These are phyloP conservation scores for Gadus macrocephalus DNA, from an alignment of 2,113 vertebrate genomes.

Conservation along the genomic window DNA sequence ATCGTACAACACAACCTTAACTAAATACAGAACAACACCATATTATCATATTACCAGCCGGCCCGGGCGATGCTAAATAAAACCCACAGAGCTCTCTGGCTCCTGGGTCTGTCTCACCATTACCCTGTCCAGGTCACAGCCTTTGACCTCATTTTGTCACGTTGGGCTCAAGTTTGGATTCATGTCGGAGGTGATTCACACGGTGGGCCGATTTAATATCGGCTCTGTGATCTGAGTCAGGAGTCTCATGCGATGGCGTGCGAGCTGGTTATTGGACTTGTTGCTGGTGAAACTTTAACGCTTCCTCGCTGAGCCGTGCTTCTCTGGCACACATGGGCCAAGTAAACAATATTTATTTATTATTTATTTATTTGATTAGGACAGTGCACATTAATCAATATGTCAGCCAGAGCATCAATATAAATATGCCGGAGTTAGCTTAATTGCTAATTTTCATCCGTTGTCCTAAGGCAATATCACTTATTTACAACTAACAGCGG, in stretches of 20 bases:
- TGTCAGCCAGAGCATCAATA: no score
- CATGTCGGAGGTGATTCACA: slow-evolving; percentile 8
- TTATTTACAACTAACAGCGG: no score
- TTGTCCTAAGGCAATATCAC: no score
- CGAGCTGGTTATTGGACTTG: background rate
- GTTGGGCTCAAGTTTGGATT: slow-evolving; percentile 7
- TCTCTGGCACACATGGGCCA: background rate
- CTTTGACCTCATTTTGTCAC: slow-evolving; percentile 27
- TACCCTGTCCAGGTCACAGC: slow-evolving; percentile 23
- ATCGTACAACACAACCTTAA: no score
- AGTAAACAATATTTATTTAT: no score
- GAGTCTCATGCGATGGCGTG: background rate
- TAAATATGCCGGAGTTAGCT: no score
- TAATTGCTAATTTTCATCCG: no score
- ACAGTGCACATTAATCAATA: no score
- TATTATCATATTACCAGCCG: no score
- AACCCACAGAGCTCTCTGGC: slow-evolving; percentile 28
- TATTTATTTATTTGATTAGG: no score
- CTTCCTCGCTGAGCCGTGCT: background rate
- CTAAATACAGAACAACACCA: no score
- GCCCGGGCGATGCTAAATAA: slow-evolving; percentile 5
- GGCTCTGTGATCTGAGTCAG: background rate
- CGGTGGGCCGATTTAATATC: background rate
- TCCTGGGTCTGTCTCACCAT: slow-evolving; percentile 13
- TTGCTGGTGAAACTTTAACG: background rate